phyloP scores from a whole-genome alignment of 2,888 invertebrate genomes.

The Papilio elwesi region DNA sequence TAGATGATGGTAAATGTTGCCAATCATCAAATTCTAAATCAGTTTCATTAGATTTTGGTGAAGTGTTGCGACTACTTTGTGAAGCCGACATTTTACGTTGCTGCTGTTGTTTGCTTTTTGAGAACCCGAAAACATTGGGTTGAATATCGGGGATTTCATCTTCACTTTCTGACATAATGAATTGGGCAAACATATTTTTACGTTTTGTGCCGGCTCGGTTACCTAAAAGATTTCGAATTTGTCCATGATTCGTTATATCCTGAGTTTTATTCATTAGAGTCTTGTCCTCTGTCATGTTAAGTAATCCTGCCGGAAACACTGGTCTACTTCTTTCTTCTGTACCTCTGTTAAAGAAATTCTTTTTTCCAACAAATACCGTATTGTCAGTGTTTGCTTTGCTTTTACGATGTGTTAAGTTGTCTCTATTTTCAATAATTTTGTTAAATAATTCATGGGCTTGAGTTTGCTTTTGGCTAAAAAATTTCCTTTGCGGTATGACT shows the following conservation, averaged over 20 bases:
- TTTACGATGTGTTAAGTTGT: constrained; percentile 59
- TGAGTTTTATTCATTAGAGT: constrained; percentile 61
- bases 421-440: constrained; percentile 57
- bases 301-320: constrained; percentile 63
- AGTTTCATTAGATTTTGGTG: constrained; percentile 61
- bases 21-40: constrained; percentile 76
- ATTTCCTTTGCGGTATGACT: constrained; percentile 67
- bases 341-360: constrained; percentile 61
- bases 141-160: constrained; percentile 71
- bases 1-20: constrained; percentile 74
- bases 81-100: constrained; percentile 49
- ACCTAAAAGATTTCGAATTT: constrained; percentile 66
- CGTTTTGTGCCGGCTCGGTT: constrained; percentile 59
- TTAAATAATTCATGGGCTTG: constrained; percentile 57
- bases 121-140: constrained; percentile 64
- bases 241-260: constrained; percentile 52
- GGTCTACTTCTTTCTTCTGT: constrained; percentile 56
- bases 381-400: constrained; percentile 55
- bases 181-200: constrained; percentile 71
- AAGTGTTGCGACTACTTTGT: constrained; percentile 52
- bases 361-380: constrained; percentile 56
- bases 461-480: constrained; percentile 68
- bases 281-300: constrained; percentile 63
- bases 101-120: constrained; percentile 52
- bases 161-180: constrained; percentile 71